phyloP scores from a whole-genome alignment of 2,888 invertebrate species.

The Netelia virgata region DNA sequence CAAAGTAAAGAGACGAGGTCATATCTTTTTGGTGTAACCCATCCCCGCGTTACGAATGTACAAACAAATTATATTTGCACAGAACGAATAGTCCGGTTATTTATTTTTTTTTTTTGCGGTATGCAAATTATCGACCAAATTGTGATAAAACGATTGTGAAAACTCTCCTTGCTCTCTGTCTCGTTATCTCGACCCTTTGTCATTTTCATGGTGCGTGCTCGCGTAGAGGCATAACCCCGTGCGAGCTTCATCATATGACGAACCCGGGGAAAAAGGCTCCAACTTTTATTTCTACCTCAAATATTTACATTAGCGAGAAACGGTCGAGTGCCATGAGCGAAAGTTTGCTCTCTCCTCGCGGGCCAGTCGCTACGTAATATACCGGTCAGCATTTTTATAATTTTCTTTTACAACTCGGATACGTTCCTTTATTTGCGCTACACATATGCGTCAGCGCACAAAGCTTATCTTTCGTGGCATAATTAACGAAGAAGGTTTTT shows the following conservation, averaged over 20 bases:
- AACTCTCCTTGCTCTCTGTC: neutral
- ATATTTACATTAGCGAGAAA: constrained; percentile 54
- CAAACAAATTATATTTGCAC: neutral
- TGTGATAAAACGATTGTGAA: constrained; percentile 46
- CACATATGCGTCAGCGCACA: neutral
- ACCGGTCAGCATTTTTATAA: constrained; percentile 15
- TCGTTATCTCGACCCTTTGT: neutral
- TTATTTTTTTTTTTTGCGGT: neutral
- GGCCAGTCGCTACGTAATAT: neutral
- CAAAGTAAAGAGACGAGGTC: no score
- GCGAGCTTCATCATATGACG: constrained; percentile 47
- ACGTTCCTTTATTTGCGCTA: neutral
- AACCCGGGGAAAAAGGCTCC: constrained; percentile 50
- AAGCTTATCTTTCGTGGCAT: neutral
- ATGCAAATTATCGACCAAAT: constrained; percentile 25
- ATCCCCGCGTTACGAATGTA: neutral
- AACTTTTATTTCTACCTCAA: constrained; percentile 54
- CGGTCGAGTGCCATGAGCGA: constrained; percentile 39
- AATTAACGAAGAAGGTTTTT: no score
- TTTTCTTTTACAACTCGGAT: constrained; percentile 20
- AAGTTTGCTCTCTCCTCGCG: neutral
- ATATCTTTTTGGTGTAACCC: neutral
- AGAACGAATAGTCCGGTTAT: neutral
- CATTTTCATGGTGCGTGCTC: neutral
- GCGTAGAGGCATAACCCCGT: neutral